phyloP scores from a whole-genome alignment of 2,797 vertebrate species.

The Oryzias dopingdopingensis region DNA sequence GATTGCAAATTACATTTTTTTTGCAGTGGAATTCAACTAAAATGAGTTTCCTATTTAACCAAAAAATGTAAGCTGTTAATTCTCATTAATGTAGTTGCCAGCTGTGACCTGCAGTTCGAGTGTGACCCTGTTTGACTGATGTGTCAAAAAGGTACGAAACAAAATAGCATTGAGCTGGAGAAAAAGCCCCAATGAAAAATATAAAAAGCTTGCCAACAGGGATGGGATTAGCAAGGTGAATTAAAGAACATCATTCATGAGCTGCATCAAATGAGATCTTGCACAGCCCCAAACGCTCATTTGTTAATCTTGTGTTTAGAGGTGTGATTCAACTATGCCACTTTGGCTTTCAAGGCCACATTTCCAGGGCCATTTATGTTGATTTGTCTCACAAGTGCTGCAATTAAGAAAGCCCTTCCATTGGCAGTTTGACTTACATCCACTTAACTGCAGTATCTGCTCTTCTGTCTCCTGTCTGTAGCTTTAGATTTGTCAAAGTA shows the following conservation, averaged over 20 bases:
- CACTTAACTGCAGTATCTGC: constrained; percentile 74
- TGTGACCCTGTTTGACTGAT: constrained; percentile 1
- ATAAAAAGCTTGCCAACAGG: constrained; percentile 11
- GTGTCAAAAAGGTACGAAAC: constrained; percentile 6
- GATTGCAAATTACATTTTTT: constrained; percentile 69
- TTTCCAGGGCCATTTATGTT: constrained; percentile 73
- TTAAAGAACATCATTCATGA: constrained; percentile 27
- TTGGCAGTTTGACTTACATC: constrained; percentile 81
- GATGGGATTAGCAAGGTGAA: constrained; percentile 31
- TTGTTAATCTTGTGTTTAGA: constrained; percentile 61
- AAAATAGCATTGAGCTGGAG: constrained; percentile 9
- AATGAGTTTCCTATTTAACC: constrained; percentile 76
- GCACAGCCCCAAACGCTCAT: constrained; percentile 36
- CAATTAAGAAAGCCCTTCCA: constrained; percentile 74
- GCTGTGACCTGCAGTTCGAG: constrained; percentile 3
- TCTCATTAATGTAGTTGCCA: constrained; percentile 52
- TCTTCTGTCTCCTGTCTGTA: constrained; percentile 65
- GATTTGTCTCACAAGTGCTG: constrained; percentile 73
- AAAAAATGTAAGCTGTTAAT: constrained; percentile 73
- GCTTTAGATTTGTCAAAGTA: constrained; percentile 74
- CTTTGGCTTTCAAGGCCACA: constrained; percentile 63
- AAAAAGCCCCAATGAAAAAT: constrained; percentile 6
- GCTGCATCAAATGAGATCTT: constrained; percentile 24
- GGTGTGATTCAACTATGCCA: constrained; percentile 47
- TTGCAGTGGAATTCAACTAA: constrained; percentile 70